Base-by-base conservation (phyloP, 2,888 invertebrate species). In the Acronicta aceris region DNA sequence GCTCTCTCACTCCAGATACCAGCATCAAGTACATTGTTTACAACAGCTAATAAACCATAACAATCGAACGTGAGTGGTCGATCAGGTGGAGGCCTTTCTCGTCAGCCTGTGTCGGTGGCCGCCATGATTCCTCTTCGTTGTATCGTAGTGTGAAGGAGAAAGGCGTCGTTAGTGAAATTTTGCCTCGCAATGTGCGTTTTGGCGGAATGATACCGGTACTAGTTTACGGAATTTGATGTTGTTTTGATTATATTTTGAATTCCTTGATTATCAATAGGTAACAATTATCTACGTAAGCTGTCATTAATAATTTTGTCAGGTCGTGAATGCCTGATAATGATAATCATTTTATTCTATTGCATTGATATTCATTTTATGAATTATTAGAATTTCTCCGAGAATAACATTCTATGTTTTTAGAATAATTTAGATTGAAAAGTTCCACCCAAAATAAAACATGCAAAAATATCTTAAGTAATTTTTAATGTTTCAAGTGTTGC, bases 81-180 rank as follows among this genome's bases (percentile, higher is more conserved):
- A 55, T 65, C 65, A 47, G 55, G 56, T 57, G 54, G 54, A 65
- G 61, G 75, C 71, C 75, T 76, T 76, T 76, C 75, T 74, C 66
- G 61, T 27, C 60, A 61, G 66, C 59, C 63, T 60, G 76, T 45
- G 65, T 73, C 64, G 67, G 71, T 65, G 76, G 60, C 61, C 49
- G 59, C 51, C 43, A 45, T 56, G 47, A 60, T 64, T 63, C 62
- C 62, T 59, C 48, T 33, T 38, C 42, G 15, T 40, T 38, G 54
- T 13, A 47, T 27, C 64, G 65, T 74, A 38, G 74, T 71, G 75
- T 58, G 65, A 65, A 51, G 61, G 77, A 77, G 77, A 77, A 77
- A 77, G 77, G 77, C 52, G 63, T 51, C 13, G 63, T 59, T 54
- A 74, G 77, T 76, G 77, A 77, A 77, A 78, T 78, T 74, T 70